These are phyloP conservation scores for Cheilosia impressa DNA, from an alignment of 2,888 invertebrate genomes.

Conservation along the genomic window DNA sequence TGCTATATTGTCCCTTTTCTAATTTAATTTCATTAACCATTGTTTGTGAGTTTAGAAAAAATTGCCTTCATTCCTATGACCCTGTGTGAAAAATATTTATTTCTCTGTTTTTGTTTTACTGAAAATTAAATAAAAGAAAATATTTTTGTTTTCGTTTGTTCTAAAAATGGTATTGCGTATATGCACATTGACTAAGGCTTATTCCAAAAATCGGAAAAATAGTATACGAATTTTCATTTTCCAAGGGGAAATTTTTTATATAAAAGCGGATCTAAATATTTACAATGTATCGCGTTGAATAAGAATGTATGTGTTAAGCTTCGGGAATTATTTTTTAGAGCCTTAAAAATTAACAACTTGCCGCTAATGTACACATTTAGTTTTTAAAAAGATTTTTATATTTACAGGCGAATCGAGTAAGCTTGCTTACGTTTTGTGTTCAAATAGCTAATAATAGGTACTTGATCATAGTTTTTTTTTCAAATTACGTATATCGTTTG, in stretches of 20 bases:
- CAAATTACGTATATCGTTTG: slow-evolving; percentile 77
- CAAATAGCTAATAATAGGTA: slow-evolving; percentile 72
- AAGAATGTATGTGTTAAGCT: slow-evolving; percentile 36
- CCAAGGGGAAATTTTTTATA: slow-evolving; percentile 59
- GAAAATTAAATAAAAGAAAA: slow-evolving; percentile 24
- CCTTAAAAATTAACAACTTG: slow-evolving; percentile 52
- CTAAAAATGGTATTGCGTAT: slow-evolving; percentile 62
- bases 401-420: slow-evolving; percentile 69
- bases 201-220: slow-evolving; percentile 75
- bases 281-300: slow-evolving; percentile 54
- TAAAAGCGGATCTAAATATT: slow-evolving; percentile 65
- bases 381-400: slow-evolving; percentile 77
- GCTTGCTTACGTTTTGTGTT: slow-evolving; percentile 50
- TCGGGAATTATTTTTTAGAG: slow-evolving; percentile 20
- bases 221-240: slow-evolving; percentile 69
- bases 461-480: slow-evolving; percentile 74
- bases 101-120: slow-evolving; percentile 17
- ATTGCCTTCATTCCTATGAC: slow-evolving; percentile 51
- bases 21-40: slow-evolving; percentile 45
- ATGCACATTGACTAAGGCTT: slow-evolving; percentile 74
- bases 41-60: slow-evolving; percentile 44
- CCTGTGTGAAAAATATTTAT: slow-evolving; percentile 64
- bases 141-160: slow-evolving; percentile 1
- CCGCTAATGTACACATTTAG: slow-evolving; percentile 59
- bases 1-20: slow-evolving; percentile 82